Evolutionary conservation across 2,113 vertebrate genomes (phyloP).

Genomic region (Lethenteron camtschaticum): DNA sequence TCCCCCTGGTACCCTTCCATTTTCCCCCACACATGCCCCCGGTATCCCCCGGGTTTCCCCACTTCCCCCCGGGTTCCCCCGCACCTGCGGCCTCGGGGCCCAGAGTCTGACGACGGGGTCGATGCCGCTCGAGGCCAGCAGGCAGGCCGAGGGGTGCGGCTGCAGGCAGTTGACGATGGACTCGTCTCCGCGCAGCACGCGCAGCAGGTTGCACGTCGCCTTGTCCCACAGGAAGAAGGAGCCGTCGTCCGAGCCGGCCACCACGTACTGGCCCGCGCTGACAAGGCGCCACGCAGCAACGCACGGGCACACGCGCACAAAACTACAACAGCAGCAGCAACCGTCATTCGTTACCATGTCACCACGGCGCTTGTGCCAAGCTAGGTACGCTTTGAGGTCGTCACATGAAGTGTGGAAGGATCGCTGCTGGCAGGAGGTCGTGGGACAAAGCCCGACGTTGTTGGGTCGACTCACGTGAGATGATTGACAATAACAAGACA

Average conservation of each 20-base stretch:
- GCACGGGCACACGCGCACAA: too few species aligned
- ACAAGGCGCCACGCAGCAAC: not conserved
- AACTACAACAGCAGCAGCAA: too few species aligned
- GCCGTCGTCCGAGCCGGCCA: conserved; percentile 89
- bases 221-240: conserved; percentile 99
- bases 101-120: conserved; percentile 86
- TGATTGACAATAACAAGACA: too few species aligned
- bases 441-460: too few species aligned
- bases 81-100: conserved; percentile 81
- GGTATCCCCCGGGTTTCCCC: not conserved
- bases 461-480: too few species aligned
- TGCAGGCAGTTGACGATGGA: conserved; percentile 96
- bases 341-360: too few species aligned
- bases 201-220: conserved; percentile 79
- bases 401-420: too few species aligned
- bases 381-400: too few species aligned
- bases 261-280: conserved; percentile 90
- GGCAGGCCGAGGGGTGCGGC: conserved; percentile 91
- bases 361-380: too few species aligned
- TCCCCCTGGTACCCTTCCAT: too few species aligned
- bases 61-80: not conserved
- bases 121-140: conserved; percentile 86
- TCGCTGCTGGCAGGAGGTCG: too few species aligned
- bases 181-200: conserved; percentile 83
- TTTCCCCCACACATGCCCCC: not conserved